phyloP scores from a whole-genome alignment of 1,140 invertebrate genomes.

The Drosophila sproati region DNA sequence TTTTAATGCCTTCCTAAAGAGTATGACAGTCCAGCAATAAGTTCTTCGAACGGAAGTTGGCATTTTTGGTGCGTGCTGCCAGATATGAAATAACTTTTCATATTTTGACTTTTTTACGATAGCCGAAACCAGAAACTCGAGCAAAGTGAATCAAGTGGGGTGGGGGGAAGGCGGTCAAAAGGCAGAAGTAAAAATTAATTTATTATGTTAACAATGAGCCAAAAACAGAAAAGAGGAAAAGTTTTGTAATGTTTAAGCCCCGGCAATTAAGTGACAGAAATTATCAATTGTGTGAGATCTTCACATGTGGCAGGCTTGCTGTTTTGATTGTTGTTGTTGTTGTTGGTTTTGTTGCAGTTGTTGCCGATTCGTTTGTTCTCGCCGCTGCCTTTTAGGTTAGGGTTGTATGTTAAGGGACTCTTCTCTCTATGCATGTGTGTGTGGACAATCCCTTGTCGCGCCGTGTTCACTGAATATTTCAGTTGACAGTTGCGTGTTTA shows the following conservation, averaged over 20 bases:
- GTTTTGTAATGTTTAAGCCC: conserved; percentile 81
- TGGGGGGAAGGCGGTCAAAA: neutral
- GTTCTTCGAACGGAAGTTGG: conserved; percentile 49
- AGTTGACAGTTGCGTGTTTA: conserved; percentile 71
- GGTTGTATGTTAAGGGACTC: neutral
- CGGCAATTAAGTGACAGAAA: conserved; percentile 78
- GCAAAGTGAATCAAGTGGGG: conserved; percentile 23
- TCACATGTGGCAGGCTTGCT: conserved; percentile 59
- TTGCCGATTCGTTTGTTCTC: conserved; percentile 45
- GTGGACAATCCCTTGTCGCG: conserved; percentile 33
- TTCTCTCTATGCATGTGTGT: neutral
- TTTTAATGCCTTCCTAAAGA: neutral
- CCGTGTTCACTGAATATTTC: conserved; percentile 53
- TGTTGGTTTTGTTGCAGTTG: neutral
- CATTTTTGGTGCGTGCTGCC: conserved; percentile 47
- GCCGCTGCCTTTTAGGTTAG: conserved; percentile 31
- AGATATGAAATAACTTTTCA: conserved; percentile 50
- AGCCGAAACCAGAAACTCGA: conserved; percentile 15
- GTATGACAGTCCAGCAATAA: conserved; percentile 1
- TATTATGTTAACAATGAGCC: conserved; percentile 72
- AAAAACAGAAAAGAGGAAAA: conserved; percentile 42
- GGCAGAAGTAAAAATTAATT: conserved; percentile 63
- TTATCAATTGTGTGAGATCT: conserved; percentile 73
- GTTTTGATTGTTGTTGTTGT: neutral
- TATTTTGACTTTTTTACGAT: conserved; percentile 66